Conservation (phyloP, 2,113 vertebrate species). For the human (Homo sapiens) region DNA sequence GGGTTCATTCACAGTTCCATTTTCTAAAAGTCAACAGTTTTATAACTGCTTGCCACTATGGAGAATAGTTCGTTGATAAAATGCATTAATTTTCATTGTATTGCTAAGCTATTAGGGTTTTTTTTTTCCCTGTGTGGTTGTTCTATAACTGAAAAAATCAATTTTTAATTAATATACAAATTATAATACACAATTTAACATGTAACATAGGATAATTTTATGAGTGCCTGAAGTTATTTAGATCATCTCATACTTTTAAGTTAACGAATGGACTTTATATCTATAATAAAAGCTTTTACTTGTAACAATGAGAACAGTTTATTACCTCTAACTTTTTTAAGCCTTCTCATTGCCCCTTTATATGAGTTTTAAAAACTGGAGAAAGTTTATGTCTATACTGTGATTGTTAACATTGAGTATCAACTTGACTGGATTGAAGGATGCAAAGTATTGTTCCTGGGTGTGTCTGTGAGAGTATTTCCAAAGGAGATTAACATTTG, state of each 20-base stretch:
- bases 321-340: background rate
- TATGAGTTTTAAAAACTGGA: background rate
- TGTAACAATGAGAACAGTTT: background rate
- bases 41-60: background rate
- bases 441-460: too few species aligned
- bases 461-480: too few species aligned
- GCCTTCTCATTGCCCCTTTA: background rate
- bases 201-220: background rate
- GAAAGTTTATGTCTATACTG: background rate
- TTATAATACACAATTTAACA: background rate
- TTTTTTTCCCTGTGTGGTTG: background rate
- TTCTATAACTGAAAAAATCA: background rate
- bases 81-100: background rate
- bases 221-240: background rate
- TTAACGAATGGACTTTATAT: background rate
- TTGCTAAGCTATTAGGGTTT: background rate
- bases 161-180: background rate
- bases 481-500: too few species aligned
- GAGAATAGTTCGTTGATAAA: background rate
- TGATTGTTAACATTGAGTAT: too few species aligned
- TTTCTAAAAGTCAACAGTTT: background rate
- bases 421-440: too few species aligned
- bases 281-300: background rate
- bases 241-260: background rate
- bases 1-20: background rate